Conservation (phyloP, 2,113 vertebrate genomes). For the Anolis carolinensis region DNA sequence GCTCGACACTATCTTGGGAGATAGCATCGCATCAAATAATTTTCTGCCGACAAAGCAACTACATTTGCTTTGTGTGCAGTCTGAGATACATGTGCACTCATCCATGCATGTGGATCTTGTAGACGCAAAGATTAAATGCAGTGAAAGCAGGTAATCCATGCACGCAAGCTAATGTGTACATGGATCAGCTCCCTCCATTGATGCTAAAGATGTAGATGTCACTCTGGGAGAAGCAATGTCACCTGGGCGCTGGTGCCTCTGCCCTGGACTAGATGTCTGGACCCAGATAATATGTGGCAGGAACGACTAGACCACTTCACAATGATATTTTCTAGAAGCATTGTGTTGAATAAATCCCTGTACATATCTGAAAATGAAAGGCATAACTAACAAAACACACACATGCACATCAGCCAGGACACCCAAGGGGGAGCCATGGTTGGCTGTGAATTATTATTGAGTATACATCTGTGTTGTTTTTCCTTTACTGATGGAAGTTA, state of each 20-base stretch:
- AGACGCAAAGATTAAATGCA: not conserved
- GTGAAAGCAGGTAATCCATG: not conserved
- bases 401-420: not conserved
- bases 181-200: not conserved
- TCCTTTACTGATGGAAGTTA: not conserved
- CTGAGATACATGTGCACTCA: not conserved
- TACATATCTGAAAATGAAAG: not conserved
- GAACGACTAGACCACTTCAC: not conserved
- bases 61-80: not conserved
- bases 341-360: not conserved
- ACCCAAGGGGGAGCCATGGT: not conserved
- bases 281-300: not conserved
- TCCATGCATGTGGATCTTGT: not conserved
- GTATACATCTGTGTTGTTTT: not conserved
- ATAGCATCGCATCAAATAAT: not conserved
- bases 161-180: not conserved
- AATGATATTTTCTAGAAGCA: not conserved
- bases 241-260: not conserved
- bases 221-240: not conserved
- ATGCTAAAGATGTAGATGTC: not conserved
- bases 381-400: not conserved
- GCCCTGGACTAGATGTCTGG: not conserved
- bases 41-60: slow-evolving; percentile 4
- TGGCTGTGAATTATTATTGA: not conserved
- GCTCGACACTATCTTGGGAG: slow-evolving; percentile 11